phyloP scores from a whole-genome alignment of 2,797 vertebrate species.

The Peromyscus attwateri region DNA sequence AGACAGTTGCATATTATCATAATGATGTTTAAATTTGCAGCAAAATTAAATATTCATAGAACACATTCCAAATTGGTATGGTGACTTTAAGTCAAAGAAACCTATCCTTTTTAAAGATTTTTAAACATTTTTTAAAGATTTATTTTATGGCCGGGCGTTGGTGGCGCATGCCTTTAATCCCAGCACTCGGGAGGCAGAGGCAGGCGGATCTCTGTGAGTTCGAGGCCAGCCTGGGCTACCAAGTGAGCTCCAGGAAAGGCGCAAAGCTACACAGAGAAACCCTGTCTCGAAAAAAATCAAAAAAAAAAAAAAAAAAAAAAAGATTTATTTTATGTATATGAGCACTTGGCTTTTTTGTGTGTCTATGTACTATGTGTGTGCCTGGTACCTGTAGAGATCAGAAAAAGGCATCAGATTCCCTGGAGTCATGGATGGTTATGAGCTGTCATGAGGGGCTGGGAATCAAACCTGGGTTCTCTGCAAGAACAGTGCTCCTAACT shows the following conservation, averaged over 20 bases:
- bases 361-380: neutral
- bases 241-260: too few relatives aligned
- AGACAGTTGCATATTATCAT: neutral
- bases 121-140: neutral
- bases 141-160: too few relatives aligned
- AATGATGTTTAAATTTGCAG: neutral
- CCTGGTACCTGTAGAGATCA: neutral
- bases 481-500: neutral
- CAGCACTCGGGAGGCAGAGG: too few relatives aligned
- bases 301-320: too few relatives aligned
- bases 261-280: too few relatives aligned
- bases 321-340: neutral
- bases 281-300: too few relatives aligned
- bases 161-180: too few relatives aligned
- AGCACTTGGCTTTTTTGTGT: neutral
- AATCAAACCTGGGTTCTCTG: neutral
- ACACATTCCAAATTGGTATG: constrained; percentile 42
- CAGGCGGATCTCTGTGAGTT: too few relatives aligned
- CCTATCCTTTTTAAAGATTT: neutral
- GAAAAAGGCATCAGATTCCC: neutral
- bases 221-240: too few relatives aligned
- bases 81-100: constrained; percentile 56
- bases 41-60: constrained; percentile 52
- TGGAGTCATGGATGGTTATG: neutral
- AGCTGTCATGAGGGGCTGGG: neutral